These are phyloP conservation scores for Hyperoplus immaculatus DNA, from an alignment of 2,797 vertebrate species.

Conservation along the genomic window DNA sequence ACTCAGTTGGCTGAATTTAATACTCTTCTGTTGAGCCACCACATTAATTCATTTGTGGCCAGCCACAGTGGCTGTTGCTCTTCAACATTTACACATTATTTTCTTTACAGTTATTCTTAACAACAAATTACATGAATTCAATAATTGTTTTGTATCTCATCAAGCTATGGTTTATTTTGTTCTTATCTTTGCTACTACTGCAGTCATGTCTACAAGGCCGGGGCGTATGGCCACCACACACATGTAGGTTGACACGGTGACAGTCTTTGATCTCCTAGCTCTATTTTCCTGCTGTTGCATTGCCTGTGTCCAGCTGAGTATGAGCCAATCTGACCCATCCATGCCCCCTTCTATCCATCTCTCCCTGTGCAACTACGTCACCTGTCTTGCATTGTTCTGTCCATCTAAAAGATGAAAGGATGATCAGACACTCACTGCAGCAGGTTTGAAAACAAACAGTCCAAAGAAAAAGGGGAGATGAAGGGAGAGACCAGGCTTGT, in stretches of 20 bases:
- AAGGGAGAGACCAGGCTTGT: constrained; percentile 65
- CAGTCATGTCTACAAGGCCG: constrained; percentile 1
- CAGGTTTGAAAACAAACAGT: constrained; percentile 86
- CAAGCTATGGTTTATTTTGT: background rate
- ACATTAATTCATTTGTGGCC: background rate
- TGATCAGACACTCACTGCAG: constrained; percentile 65
- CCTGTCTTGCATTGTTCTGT: constrained; percentile 73
- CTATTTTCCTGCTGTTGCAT: constrained; percentile 29
- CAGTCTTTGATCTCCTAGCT: constrained; percentile 60
- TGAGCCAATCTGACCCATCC: constrained; percentile 48
- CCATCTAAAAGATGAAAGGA: constrained; percentile 78
- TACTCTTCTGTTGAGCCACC: background rate
- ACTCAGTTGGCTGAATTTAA: background rate
- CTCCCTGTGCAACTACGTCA: constrained; percentile 62
- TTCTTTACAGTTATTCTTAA: background rate
- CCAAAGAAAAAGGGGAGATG: constrained; percentile 72
- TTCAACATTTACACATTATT: background rate
- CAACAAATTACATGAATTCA: background rate
- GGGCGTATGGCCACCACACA: constrained; percentile 32
- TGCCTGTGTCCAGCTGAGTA: constrained; percentile 47
- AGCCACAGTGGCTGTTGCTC: background rate
- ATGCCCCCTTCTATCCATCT: constrained; percentile 23
- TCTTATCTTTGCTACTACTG: background rate
- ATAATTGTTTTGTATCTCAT: background rate
- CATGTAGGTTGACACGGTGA: constrained; percentile 15